Conservation (phyloP, 2,888 invertebrate species). For the Protophormia terraenovae region DNA sequence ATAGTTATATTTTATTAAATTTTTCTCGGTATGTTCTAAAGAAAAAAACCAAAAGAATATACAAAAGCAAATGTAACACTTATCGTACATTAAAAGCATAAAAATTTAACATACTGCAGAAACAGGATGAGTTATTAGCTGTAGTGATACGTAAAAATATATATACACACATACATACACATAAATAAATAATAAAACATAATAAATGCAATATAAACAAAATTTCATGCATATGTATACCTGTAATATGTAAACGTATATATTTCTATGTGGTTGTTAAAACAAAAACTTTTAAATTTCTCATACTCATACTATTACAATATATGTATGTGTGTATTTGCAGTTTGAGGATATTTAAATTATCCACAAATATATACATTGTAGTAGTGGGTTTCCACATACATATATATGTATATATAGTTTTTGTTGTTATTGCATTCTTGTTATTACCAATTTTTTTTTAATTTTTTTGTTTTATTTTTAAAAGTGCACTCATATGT, state of each 20-base stretch:
- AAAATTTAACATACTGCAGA: slow-evolving; percentile 59
- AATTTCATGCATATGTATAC: not conserved
- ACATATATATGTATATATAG: no score
- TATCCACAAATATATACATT: not conserved
- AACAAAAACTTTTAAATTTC: slow-evolving; percentile 34
- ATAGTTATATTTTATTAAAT: no score
- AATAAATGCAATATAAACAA: not conserved
- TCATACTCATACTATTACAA: not conserved
- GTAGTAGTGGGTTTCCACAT: no score
- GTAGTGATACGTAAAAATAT: slow-evolving; percentile 21
- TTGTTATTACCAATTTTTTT: no score
- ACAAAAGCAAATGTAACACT: slow-evolving; percentile 56
- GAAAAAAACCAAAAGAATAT: no score
- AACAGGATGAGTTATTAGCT: slow-evolving; percentile 63
- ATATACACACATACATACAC: not conserved
- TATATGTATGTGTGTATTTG: not conserved
- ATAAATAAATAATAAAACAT: not conserved
- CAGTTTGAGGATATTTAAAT: slow-evolving; percentile 1
- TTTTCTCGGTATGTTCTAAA: no score
- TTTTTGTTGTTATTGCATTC: not conserved
- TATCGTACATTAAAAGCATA: slow-evolving; percentile 62
- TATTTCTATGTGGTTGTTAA: not conserved
- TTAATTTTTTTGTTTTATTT: no score
- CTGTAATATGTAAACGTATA: not conserved
- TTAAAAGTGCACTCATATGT: no score